A percentile compares a stretch with the other conserved stretches of the same genome.
Conservation (phyloP, 2,888 invertebrate species). For the Drosophila quasianomalipes region DNA sequence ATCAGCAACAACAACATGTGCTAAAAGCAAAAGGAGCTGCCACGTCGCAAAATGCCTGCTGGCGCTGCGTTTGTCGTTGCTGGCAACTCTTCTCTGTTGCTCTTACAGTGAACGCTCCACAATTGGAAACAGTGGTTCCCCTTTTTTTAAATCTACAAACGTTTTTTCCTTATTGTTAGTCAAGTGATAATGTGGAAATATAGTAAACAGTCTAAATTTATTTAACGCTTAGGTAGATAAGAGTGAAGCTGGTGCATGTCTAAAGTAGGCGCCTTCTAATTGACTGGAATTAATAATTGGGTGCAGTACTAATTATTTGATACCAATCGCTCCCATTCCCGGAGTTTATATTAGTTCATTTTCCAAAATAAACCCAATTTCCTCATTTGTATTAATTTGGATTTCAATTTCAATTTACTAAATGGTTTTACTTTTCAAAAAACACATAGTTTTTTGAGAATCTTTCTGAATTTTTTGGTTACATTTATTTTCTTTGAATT, state of each 20-base stretch:
- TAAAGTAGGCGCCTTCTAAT: not conserved
- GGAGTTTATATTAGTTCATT: too few species aligned
- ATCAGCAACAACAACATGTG: conserved; percentile 29
- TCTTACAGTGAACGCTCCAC: not conserved
- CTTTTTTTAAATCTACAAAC: not conserved
- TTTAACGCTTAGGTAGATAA: not conserved
- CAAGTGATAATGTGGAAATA: not conserved
- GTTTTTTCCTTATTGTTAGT: not conserved
- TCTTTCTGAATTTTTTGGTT: not conserved
- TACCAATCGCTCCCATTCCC: too few species aligned
- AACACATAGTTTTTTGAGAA: not conserved
- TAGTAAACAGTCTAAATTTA: not conserved
- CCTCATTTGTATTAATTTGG: too few species aligned
- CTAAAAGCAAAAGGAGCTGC: conserved; percentile 41
- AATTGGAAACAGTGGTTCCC: not conserved
- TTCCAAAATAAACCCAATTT: too few species aligned
- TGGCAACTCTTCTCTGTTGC: conserved; percentile 14
- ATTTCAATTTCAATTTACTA: too few species aligned
- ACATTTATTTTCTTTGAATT: not conserved
- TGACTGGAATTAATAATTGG: not conserved
- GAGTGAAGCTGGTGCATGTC: not conserved
- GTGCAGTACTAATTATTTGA: not conserved
- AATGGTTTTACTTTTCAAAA: too few species aligned
- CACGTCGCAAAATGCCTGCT: conserved; percentile 19
- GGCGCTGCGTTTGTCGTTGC: not conserved